phyloP scores from a whole-genome alignment of 35 echinoderm and acorn worm genomes.

The Hemicentrotus pulcherrimus region DNA sequence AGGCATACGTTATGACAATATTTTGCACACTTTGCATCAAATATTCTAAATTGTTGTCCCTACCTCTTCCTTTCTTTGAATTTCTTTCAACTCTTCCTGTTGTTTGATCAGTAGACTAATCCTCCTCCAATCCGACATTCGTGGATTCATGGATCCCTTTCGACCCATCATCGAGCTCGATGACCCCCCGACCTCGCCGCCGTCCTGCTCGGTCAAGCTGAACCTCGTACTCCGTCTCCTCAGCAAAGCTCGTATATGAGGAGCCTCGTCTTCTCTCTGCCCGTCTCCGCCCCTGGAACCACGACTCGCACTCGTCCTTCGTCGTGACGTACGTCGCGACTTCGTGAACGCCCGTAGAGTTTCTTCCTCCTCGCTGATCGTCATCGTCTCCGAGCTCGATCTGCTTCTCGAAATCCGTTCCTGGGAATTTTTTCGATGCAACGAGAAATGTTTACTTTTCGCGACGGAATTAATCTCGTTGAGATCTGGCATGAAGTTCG shows the following conservation, averaged over 20 bases:
- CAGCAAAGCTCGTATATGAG: neutral
- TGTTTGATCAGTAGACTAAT: constrained; percentile 14
- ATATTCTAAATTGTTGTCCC: neutral
- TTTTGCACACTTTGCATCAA: too few species aligned
- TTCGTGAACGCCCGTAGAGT: neutral
- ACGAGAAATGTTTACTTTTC: neutral
- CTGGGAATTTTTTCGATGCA: neutral
- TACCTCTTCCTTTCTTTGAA: neutral
- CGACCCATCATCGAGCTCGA: neutral
- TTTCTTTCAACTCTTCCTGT: constrained; percentile 22
- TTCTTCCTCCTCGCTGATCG: constrained; percentile 32
- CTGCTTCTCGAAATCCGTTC: neutral
- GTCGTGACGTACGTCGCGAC: constrained; percentile 17
- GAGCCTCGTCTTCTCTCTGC: constrained; percentile 3
- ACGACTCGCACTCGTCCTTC: neutral
- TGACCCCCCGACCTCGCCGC: neutral
- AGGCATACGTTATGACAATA: too few species aligned
- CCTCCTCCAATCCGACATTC: constrained; percentile 23
- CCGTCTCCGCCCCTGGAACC: neutral
- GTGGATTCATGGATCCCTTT: neutral
- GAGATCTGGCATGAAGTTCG: constrained; percentile 14
- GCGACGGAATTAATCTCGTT: neutral
- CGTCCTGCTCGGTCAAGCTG: neutral
- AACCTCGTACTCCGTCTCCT: constrained; percentile 51
- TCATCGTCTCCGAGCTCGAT: constrained; percentile 36